These are phyloP conservation scores for Stenopsyche tienmushanensis DNA, from an alignment of 1,140 invertebrate species.

Conservation along the genomic window DNA sequence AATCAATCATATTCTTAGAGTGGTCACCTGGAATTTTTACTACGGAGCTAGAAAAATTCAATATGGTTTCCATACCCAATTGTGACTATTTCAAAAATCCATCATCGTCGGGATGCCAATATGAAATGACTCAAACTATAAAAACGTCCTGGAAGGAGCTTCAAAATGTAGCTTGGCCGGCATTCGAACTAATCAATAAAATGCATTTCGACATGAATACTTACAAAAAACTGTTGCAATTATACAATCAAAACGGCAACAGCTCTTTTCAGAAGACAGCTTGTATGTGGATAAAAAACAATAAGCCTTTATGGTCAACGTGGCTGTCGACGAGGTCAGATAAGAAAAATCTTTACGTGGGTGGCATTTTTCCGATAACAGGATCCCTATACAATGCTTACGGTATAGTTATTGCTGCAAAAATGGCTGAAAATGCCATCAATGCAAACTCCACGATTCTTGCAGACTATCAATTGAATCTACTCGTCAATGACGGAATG, in stretches of 20 bases:
- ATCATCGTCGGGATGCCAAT: conserved; percentile 55
- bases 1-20: conserved; percentile 64
- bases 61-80: conserved; percentile 56
- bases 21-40: conserved; percentile 69
- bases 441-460: conserved; percentile 65
- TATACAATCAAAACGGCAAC: conserved; percentile 46
- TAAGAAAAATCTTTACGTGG: conserved; percentile 63
- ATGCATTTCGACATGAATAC: conserved; percentile 58
- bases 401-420: conserved; percentile 65
- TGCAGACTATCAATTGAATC: conserved; percentile 62
- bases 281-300: conserved; percentile 67
- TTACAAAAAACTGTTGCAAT: conserved; percentile 58
- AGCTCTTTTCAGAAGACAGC: conserved; percentile 57
- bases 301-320: conserved; percentile 53
- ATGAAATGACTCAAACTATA: conserved; percentile 64
- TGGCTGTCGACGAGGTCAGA: conserved; percentile 59
- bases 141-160: conserved; percentile 67
- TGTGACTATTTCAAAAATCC: conserved; percentile 52
- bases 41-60: conserved; percentile 55
- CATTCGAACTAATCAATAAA: conserved; percentile 59
- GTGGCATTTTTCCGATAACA: conserved; percentile 76
- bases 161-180: conserved; percentile 54
- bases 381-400: conserved; percentile 58
- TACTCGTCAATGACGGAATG: conserved; percentile 66
- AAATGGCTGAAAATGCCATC: conserved; percentile 66